Conservation (phyloP, 2,888 invertebrate genomes). For the Calliopum simillimum region DNA sequence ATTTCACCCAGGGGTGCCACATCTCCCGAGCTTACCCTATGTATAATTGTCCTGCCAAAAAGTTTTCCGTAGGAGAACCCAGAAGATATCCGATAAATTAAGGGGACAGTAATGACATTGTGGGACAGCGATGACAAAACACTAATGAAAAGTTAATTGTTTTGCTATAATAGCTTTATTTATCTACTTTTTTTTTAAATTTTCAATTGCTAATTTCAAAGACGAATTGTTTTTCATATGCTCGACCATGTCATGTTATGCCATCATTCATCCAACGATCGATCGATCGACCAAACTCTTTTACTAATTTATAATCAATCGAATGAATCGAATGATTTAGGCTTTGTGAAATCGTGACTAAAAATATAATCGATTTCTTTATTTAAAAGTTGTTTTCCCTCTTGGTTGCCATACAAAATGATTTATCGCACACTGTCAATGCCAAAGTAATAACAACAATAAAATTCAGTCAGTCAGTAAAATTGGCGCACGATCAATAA, state of each 20-base stretch:
- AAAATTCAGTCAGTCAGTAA: slow-evolving; percentile 16
- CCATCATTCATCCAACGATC: not conserved
- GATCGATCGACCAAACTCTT: not conserved
- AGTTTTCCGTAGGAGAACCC: no score
- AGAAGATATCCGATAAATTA: no score
- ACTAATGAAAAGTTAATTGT: no score
- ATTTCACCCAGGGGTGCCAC: no score
- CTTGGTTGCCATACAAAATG: slow-evolving; percentile 7
- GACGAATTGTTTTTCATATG: slow-evolving; percentile 7
- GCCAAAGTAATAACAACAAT: not conserved
- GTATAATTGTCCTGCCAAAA: no score
- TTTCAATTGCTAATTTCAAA: slow-evolving; percentile 25
- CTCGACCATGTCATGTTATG: not conserved
- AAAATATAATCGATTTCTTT: slow-evolving; percentile 32
- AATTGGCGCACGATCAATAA: slow-evolving; percentile 34
- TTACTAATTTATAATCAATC: not conserved
- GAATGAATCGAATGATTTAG: not conserved
- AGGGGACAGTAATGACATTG: no score
- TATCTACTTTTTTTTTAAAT: not conserved
- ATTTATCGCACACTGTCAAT: slow-evolving; percentile 9
- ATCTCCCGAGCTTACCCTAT: no score
- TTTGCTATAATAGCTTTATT: no score
- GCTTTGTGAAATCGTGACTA: slow-evolving; percentile 24
- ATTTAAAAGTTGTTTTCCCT: slow-evolving; percentile 6
- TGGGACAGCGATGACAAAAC: no score